Percentiles rank a stretch among this genome's conserved stretches.
Evolutionary conservation across 1,140 invertebrate species (phyloP).

Genomic region (Microplitis mediator): DNA sequence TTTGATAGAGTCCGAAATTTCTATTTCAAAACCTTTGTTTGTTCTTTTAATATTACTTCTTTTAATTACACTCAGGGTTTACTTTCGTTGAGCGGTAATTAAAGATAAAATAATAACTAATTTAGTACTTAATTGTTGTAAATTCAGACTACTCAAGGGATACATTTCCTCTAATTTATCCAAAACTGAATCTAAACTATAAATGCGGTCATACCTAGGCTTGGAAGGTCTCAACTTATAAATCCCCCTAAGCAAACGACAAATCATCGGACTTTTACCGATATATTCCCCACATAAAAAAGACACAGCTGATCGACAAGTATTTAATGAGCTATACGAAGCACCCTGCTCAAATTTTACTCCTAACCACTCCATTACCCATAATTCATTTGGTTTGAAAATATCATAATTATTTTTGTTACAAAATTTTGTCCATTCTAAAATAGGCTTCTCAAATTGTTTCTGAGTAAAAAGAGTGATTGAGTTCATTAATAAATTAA

Average conservation of each 20-base stretch:
- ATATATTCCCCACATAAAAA: no score
- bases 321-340: no score
- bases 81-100: background rate
- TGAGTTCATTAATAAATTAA: background rate
- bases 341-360: background rate
- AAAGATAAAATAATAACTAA: background rate
- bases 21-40: background rate
- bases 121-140: background rate
- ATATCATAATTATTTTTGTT: background rate
- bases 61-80: background rate
- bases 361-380: background rate
- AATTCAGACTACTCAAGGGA: no score
- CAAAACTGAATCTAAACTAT: no score
- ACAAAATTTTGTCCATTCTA: constrained; percentile 10
- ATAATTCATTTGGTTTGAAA: background rate
- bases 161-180: no score
- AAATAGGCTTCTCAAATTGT: no score
- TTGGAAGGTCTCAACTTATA: no score
- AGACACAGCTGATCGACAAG: no score
- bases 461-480: background rate
- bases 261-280: no score
- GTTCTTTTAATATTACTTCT: background rate
- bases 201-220: no score
- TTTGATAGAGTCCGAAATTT: background rate
- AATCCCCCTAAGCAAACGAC: no score